Conservation (phyloP, 2,888 invertebrate species). For the Cephus pulcher region DNA sequence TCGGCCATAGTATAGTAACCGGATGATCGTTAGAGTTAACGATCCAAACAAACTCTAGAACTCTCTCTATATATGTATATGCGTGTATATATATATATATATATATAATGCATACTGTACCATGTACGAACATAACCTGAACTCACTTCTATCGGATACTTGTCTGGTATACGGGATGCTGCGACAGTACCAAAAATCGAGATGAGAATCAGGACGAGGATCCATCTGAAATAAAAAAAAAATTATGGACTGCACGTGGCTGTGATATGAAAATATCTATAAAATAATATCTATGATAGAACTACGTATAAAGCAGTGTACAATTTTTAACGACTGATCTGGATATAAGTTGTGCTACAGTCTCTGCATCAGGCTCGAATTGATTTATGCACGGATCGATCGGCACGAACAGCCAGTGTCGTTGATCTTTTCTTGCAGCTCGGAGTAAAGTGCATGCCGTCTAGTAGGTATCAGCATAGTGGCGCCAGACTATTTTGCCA, state of each 20-base stretch:
- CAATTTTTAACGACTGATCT: not conserved
- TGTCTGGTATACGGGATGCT: slow-evolving; percentile 52
- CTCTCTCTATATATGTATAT: not conserved
- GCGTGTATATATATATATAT: too few relatives aligned
- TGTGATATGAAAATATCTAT: not conserved
- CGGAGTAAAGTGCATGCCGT: not conserved
- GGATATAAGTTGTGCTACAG: not conserved
- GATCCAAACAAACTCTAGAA: not conserved
- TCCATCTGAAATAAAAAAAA: slow-evolving; percentile 52
- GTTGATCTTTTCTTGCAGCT: not conserved
- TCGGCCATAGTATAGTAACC: not conserved
- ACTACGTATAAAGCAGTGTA: not conserved
- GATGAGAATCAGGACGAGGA: slow-evolving; percentile 49
- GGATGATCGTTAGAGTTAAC: not conserved
- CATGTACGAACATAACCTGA: not conserved
- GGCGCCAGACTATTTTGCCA: slow-evolving; percentile 2
- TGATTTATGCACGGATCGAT: not conserved
- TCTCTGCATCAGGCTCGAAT: not conserved
- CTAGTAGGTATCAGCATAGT: not conserved
- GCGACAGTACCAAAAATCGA: slow-evolving; percentile 42
- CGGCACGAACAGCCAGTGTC: not conserved
- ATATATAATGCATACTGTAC: not conserved
- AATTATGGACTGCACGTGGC: not conserved
- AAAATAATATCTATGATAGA: not conserved
- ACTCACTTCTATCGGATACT: slow-evolving; percentile 60